phyloP scores from a whole-genome alignment of 2,797 vertebrate genomes.

The Monodelphis domestica region DNA sequence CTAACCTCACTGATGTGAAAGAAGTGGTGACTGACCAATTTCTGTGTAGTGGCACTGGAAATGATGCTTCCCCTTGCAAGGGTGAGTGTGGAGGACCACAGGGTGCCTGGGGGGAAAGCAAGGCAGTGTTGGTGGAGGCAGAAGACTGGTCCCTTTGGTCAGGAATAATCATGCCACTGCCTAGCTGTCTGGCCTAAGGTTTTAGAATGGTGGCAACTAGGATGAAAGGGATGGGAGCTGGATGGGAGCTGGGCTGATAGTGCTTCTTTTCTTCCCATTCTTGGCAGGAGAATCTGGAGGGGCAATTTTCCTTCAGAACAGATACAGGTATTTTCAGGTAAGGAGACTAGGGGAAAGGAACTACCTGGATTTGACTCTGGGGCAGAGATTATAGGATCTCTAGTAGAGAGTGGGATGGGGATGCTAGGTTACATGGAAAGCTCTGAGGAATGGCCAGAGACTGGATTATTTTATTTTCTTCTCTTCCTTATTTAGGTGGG shows the following conservation, averaged over 20 bases:
- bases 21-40: constrained; percentile 83
- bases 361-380: neutral
- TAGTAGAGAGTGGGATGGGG: neutral
- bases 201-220: neutral
- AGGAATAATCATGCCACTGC: neutral
- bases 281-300: constrained; percentile 82
- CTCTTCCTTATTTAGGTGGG: constrained; percentile 74
- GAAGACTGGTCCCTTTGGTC: neutral
- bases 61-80: constrained; percentile 72
- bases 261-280: neutral
- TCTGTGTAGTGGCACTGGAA: constrained; percentile 76
- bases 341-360: neutral
- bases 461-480: neutral
- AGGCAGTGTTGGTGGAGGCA: neutral
- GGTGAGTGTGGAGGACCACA: constrained; percentile 58
- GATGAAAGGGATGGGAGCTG: neutral
- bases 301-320: constrained; percentile 76
- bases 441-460: neutral
- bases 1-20: constrained; percentile 55
- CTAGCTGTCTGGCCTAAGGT: neutral
- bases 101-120: neutral
- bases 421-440: neutral
- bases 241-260: neutral
- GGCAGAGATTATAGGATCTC: neutral
- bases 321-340: constrained; percentile 80